Conservation (phyloP, 2,797 vertebrate genomes). For the Oryzias dopingdopingensis region DNA sequence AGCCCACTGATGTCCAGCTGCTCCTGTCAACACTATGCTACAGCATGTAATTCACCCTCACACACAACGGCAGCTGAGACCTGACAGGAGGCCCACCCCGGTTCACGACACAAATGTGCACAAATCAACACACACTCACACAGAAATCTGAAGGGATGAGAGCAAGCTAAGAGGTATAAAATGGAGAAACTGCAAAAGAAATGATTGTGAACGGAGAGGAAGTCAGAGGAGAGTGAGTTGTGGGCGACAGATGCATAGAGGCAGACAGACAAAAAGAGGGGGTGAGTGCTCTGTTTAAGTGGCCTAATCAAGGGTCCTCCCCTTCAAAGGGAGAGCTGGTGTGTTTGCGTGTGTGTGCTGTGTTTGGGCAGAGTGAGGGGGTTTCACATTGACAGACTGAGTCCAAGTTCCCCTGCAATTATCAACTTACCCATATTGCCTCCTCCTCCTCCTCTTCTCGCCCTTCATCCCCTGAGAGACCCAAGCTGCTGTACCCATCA, state of each 20-base stretch:
- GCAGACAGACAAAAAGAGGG: slow-evolving; percentile 48
- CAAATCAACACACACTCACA: slow-evolving; percentile 28
- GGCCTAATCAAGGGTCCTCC: slow-evolving; percentile 71
- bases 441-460: slow-evolving; percentile 25
- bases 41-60: slow-evolving; percentile 86
- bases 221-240: slow-evolving; percentile 33
- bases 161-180: slow-evolving; percentile 40
- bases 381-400: slow-evolving; percentile 63
- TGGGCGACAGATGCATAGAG: slow-evolving; percentile 50
- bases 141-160: slow-evolving; percentile 16
- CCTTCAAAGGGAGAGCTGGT: slow-evolving; percentile 59
- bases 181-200: slow-evolving; percentile 30
- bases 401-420: slow-evolving; percentile 74
- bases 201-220: slow-evolving; percentile 43
- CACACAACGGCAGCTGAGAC: slow-evolving; percentile 86
- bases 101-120: slow-evolving; percentile 22
- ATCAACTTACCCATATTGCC: slow-evolving; percentile 67
- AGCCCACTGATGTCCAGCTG: slow-evolving; percentile 91
- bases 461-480: slow-evolving; percentile 68
- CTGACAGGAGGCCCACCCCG: slow-evolving; percentile 44
- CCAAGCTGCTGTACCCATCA: slow-evolving; percentile 76
- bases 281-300: slow-evolving; percentile 56
- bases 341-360: slow-evolving; percentile 48
- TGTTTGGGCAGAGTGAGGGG: slow-evolving; percentile 26
- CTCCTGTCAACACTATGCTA: slow-evolving; percentile 93